These are phyloP conservation scores for Poecile atricapillus DNA, from an alignment of 2,113 vertebrate species.

Conservation along the genomic window DNA sequence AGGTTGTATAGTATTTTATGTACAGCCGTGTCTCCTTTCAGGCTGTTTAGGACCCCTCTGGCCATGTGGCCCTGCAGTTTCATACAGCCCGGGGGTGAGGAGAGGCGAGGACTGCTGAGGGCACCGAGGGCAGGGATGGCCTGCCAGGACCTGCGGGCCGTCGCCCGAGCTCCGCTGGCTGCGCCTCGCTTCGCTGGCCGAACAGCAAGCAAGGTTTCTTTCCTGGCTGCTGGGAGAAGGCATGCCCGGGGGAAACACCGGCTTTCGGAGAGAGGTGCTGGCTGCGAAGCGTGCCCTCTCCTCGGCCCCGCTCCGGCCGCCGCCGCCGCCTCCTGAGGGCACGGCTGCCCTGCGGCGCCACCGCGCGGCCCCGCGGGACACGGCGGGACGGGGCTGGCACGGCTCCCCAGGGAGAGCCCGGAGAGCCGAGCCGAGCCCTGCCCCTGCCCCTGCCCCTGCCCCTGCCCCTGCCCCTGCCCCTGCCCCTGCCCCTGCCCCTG, in stretches of 20 bases:
- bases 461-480: too few species aligned
- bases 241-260: too few species aligned
- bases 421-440: too few species aligned
- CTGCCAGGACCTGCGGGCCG: background rate
- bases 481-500: too few species aligned
- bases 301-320: background rate
- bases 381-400: background rate
- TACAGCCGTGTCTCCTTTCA: background rate
- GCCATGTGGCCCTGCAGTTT: background rate
- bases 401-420: too few species aligned
- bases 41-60: background rate
- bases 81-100: rapidly evolving
- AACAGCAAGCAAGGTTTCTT: background rate
- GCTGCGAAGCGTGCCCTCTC: rapidly evolving
- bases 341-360: background rate
- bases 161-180: background rate
- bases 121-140: background rate
- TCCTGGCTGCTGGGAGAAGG: background rate
- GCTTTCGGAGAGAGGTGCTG: rapidly evolving
- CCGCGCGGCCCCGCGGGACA: background rate
- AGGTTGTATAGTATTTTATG: background rate
- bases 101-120: rapidly evolving
- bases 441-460: too few species aligned
- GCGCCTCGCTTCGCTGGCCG: background rate
- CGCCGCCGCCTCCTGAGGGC: background rate